Evolutionary conservation across 1,140 invertebrate genomes (phyloP), one percentile per base, ranked within the genome.

Genomic region (Zaprionus ghesquierei): DNA sequence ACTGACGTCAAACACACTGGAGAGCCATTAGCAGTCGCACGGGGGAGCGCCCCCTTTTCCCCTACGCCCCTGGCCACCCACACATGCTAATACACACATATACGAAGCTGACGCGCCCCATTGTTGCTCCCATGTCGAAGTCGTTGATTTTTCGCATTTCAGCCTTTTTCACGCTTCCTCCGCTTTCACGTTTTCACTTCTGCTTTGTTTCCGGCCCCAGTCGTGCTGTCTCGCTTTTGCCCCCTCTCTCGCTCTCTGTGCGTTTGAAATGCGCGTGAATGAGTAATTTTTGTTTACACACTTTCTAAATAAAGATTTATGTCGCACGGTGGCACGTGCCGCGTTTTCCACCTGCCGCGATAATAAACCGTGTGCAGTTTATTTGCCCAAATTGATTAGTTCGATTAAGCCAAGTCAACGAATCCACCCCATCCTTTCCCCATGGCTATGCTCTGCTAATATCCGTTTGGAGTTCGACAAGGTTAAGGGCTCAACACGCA

Each of bases 251-350:
- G 5, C 5, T 0, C 5, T 2, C 6, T 41, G n/a, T 35, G 9
- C 31, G 29, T 60, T 66, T 63, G 55, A 75, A 76, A 75, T 86
- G 64, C 75, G 74, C 74, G 80, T 71, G 85, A 89, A 79, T 89
- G 84, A 89, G 85, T 89, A 89, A 89, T 89, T 89, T 89, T 78
- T 89, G 84, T 89, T 89, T 89, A 89, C 84, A 89, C 84, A 46
- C 77, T 89, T 89, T 89, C 84, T 78, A 89, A 89, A 89, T 89
- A 89, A 89, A 89, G 84, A 89, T 89, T 89, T 89, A 89, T 89
- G 82, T 87, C 79, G 79, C 79, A 54, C 29, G 13, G 50, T 55
- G 77, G 69, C 82, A 89, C 82, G 84, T 87, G 82, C 66, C 81
- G 76, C 79, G 64, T 82, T 60, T 59, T 31, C 80, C 62, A 58